phyloP scores from a whole-genome alignment of 2,113 vertebrate genomes.

The Lates calcarifer region DNA sequence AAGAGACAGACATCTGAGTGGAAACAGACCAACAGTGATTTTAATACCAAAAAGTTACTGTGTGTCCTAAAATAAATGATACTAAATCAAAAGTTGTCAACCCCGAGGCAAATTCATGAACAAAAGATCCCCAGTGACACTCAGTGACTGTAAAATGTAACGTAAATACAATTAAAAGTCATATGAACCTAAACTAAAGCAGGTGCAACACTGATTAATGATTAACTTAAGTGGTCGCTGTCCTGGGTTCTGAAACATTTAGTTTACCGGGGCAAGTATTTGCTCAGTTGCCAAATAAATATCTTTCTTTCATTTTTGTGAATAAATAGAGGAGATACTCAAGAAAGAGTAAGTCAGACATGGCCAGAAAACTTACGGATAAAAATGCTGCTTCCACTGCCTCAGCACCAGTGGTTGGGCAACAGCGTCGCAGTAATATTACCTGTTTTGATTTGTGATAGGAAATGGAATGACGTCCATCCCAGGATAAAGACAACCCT shows the following conservation, averaged over 20 bases:
- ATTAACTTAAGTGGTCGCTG: not conserved
- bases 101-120: not conserved
- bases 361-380: not conserved
- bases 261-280: no score
- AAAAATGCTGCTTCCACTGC: not conserved
- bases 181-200: no score
- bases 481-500: not conserved
- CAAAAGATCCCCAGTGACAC: not conserved
- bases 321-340: not conserved
- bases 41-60: not conserved
- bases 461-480: not conserved
- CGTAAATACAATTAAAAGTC: no score
- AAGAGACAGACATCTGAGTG: not conserved
- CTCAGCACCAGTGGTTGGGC: not conserved
- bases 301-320: not conserved
- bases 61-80: no score
- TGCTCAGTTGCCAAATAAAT: not conserved
- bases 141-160: no score
- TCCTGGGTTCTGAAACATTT: conserved; percentile 25
- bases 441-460: not conserved
- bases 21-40: not conserved
- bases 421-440: not conserved
- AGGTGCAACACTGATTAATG: no score
- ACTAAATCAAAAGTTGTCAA: not conserved
- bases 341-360: not conserved